phyloP scores from a whole-genome alignment of 1,140 invertebrate species.

The Tetragonula clypearis region DNA sequence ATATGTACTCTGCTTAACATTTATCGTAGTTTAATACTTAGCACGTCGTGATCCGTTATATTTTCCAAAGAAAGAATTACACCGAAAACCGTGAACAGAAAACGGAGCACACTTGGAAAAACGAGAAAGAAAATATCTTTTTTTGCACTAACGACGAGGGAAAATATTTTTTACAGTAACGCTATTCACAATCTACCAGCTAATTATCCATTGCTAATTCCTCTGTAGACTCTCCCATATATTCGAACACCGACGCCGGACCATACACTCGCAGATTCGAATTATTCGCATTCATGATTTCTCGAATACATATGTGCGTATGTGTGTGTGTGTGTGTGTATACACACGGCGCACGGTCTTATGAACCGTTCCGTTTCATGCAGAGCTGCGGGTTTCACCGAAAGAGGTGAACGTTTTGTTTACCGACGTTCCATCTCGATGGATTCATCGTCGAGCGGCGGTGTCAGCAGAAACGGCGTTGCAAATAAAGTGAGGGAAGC shows the following conservation, averaged over 20 bases:
- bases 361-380: slow-evolving; percentile 29
- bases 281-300: slow-evolving; percentile 20
- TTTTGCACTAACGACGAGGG: too few species aligned
- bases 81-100: background rate
- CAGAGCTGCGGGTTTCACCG: slow-evolving; percentile 54
- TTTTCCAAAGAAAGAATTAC: too few species aligned
- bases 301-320: background rate
- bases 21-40: background rate
- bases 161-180: background rate
- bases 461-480: slow-evolving; percentile 70
- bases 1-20: too few species aligned
- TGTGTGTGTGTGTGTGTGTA: background rate
- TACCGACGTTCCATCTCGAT: slow-evolving; percentile 71
- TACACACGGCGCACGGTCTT: slow-evolving; percentile 17
- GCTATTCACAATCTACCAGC: background rate
- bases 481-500: slow-evolving; percentile 69
- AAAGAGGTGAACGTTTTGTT: slow-evolving; percentile 73
- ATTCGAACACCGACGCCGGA: background rate
- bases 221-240: background rate
- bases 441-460: slow-evolving; percentile 66
- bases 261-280: background rate
- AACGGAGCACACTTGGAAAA: background rate
- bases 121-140: too few species aligned
- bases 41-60: background rate
- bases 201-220: background rate